Evolutionary conservation across 2,888 invertebrate genomes (phyloP).

Genomic region (Drosophila ochracea): DNA sequence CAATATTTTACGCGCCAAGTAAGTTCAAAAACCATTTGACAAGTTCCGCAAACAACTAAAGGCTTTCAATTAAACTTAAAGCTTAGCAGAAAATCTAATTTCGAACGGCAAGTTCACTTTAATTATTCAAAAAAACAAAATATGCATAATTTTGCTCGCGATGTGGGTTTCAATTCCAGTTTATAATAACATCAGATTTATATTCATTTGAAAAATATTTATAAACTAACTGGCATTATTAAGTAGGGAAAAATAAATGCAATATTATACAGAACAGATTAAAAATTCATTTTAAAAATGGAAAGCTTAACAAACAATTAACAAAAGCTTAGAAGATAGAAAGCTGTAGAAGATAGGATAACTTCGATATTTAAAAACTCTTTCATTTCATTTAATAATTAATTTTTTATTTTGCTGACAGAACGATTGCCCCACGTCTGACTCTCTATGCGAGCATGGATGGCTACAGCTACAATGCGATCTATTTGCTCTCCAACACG

Average conservation of each 20-base stretch:
- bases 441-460: constrained; percentile 93
- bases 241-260: not conserved
- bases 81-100: not conserved
- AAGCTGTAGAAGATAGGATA: not conserved
- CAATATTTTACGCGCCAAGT: constrained; percentile 95
- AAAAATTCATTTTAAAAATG: too few species aligned
- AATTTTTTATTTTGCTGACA: constrained; percentile 73
- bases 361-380: not conserved
- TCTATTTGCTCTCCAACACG: constrained; percentile 90
- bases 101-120: not conserved
- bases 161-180: not conserved
- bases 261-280: not conserved
- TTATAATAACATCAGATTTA: not conserved
- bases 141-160: not conserved
- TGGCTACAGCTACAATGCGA: constrained; percentile 90
- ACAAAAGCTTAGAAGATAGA: not conserved
- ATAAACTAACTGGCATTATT: not conserved
- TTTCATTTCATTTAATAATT: not conserved
- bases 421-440: constrained; percentile 90
- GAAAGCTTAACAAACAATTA: not conserved
- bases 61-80: not conserved
- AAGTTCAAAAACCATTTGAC: constrained; percentile 67
- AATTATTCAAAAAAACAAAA: not conserved
- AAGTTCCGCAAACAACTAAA: not conserved
- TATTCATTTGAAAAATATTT: not conserved